These are phyloP conservation scores for Meles meles DNA, from an alignment of 2,113 vertebrate species.

Conservation along the genomic window DNA sequence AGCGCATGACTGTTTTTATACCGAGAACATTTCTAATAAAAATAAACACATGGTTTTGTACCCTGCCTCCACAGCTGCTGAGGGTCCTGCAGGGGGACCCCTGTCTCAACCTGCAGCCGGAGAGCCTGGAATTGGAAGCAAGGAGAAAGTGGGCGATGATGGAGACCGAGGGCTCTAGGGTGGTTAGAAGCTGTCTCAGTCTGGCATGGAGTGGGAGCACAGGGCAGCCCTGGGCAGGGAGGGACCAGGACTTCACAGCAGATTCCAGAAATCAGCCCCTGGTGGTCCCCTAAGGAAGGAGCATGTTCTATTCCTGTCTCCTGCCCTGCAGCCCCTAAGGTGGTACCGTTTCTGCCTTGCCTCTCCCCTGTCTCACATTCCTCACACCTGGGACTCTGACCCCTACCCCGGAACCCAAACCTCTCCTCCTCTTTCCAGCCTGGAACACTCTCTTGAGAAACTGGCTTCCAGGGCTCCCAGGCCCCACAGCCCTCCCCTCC, in stretches of 20 bases:
- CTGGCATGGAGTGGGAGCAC: fast-evolving
- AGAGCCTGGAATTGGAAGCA: not conserved
- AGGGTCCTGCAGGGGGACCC: not conserved
- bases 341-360: not conserved
- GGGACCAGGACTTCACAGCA: not conserved
- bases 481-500: not conserved
- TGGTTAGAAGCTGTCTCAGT: not conserved
- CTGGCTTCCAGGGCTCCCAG: not conserved
- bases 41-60: slow-evolving; percentile 92
- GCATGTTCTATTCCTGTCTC: not conserved
- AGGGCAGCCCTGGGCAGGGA: not conserved
- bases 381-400: not conserved
- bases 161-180: not conserved
- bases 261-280: not conserved
- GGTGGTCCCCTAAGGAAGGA: not conserved
- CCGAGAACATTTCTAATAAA: slow-evolving; percentile 97
- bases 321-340: not conserved
- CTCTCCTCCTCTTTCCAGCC: not conserved
- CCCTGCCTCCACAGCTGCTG: slow-evolving; percentile 59
- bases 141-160: not conserved
- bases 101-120: fast-evolving
- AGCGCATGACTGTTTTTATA: slow-evolving; percentile 99
- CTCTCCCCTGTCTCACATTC: not conserved
- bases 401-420: not conserved
- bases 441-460: not conserved